phyloP scores from a whole-genome alignment of 2,888 invertebrate genomes.

The Aromia moschata region DNA sequence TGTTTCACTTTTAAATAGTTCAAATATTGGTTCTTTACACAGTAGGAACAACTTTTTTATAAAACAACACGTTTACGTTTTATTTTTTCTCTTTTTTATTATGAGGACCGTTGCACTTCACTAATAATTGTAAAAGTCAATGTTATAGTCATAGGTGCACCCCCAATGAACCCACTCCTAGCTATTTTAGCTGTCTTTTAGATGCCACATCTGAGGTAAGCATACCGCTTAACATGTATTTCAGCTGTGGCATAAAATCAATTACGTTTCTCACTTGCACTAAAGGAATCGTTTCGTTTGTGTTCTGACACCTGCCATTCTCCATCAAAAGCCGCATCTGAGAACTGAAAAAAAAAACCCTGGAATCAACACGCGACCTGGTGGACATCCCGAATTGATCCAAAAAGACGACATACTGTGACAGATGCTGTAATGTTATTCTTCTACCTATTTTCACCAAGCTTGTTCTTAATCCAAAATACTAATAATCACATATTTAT shows the following conservation, averaged over 20 bases:
- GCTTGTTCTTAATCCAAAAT: too few relatives aligned
- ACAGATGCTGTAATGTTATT: too few relatives aligned
- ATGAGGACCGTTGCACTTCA: constrained; percentile 39
- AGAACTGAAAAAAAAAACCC: constrained; percentile 51
- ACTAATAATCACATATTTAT: too few relatives aligned
- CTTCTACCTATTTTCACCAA: too few relatives aligned
- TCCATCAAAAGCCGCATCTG: constrained; percentile 81
- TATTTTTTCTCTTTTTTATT: constrained; percentile 24
- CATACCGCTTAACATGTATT: constrained; percentile 78
- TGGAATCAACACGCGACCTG: too few relatives aligned
- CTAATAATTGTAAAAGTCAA: constrained; percentile 42
- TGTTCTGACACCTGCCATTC: constrained; percentile 77
- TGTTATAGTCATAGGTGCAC: constrained; percentile 48
- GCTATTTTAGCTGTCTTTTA: constrained; percentile 69
- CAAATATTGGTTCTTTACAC: constrained; percentile 41
- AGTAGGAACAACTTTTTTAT: constrained; percentile 55
- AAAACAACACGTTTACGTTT: constrained; percentile 42
- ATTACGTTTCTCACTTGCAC: constrained; percentile 86
- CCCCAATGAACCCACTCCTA: constrained; percentile 67
- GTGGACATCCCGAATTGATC: too few relatives aligned
- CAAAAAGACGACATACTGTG: too few relatives aligned
- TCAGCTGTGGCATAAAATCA: constrained; percentile 86
- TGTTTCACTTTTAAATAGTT: constrained; percentile 47
- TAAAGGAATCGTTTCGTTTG: constrained; percentile 78
- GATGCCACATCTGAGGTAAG: constrained; percentile 60